Percentiles rank a stretch among this genome's conserved stretches.
Conservation (phyloP, 2,797 vertebrate genomes). For the Microctenopoma stevenorrisi region DNA sequence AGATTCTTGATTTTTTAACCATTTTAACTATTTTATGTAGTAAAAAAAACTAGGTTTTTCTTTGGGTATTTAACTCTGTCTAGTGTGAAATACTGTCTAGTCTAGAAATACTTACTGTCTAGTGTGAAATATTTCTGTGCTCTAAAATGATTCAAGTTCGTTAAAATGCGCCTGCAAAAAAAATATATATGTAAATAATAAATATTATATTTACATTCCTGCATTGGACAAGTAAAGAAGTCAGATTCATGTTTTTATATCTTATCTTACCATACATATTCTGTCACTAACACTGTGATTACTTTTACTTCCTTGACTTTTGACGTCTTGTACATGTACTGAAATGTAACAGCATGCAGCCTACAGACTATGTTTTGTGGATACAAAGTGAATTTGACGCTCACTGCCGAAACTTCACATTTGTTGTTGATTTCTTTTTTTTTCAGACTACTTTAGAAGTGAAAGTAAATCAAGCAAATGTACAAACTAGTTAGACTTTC, state of each 20-base stretch:
- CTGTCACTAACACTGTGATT: neutral
- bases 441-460: neutral
- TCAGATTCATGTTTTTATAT: neutral
- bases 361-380: neutral
- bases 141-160: neutral
- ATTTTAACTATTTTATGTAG: neutral
- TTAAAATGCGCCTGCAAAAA: neutral
- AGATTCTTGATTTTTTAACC: constrained; percentile 10
- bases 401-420: neutral
- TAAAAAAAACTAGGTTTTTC: neutral
- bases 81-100: neutral
- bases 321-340: neutral
- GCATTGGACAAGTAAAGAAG: neutral
- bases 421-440: neutral
- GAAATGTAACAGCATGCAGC: neutral
- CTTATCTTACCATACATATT: constrained; percentile 3
- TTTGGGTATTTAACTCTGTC: neutral
- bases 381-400: neutral
- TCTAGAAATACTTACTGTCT: no score
- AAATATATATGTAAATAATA: no score
- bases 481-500: neutral
- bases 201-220: neutral
- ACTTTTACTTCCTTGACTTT: constrained; percentile 8
- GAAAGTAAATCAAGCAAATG: neutral
- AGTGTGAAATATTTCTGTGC: neutral